Conservation (phyloP, 2,797 vertebrate species). For the Clarias platycephalus region DNA sequence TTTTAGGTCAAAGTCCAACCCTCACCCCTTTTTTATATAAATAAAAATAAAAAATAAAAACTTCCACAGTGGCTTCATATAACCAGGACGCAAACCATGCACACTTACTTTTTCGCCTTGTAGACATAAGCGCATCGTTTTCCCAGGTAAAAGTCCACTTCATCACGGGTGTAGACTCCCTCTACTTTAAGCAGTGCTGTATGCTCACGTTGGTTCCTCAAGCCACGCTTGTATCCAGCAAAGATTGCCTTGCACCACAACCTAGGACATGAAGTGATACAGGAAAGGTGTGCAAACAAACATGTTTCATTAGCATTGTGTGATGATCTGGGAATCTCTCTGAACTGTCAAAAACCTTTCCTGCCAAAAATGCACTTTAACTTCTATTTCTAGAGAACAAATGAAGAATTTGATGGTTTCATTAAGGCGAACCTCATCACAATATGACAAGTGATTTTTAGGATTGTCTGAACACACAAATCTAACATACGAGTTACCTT, state of each 20-base stretch:
- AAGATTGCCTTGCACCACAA: slow-evolving; percentile 96
- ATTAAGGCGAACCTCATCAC: too few relatives aligned
- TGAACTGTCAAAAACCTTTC: neutral
- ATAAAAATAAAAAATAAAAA: too few relatives aligned
- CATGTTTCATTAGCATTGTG: neutral
- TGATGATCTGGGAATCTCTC: neutral
- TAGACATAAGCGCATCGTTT: slow-evolving; percentile 97
- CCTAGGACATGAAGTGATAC: slow-evolving; percentile 64
- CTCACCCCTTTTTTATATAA: too few relatives aligned
- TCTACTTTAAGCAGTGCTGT: slow-evolving; percentile 94
- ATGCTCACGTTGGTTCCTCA: slow-evolving; percentile 95
- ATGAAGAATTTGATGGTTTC: too few relatives aligned
- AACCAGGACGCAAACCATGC: neutral
- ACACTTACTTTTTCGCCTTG: slow-evolving; percentile 95
- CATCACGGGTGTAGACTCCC: slow-evolving; percentile 88
- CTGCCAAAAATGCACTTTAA: neutral
- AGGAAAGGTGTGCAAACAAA: neutral
- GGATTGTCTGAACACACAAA: too few relatives aligned
- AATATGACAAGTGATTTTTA: too few relatives aligned
- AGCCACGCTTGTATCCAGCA: slow-evolving; percentile 93
- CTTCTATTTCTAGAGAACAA: too few relatives aligned
- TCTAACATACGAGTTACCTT: too few relatives aligned
- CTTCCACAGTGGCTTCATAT: neutral
- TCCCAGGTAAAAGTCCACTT: slow-evolving; percentile 95
- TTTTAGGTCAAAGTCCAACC: neutral